Evolutionary conservation across 2,797 vertebrate genomes (phyloP).

Genomic region (Meda fulgida): DNA sequence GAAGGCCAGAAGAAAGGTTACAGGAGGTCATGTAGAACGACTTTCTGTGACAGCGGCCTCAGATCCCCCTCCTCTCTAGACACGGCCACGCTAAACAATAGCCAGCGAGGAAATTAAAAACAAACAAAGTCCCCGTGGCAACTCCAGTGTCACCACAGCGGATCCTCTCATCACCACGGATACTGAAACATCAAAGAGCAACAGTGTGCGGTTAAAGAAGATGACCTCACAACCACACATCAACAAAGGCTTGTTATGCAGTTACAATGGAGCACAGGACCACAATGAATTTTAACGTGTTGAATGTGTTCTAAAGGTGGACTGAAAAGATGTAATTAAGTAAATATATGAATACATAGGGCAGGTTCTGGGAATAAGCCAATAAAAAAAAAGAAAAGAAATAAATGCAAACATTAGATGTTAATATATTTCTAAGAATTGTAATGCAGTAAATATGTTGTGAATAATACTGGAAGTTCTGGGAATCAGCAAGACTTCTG

Average conservation of each 20-base stretch:
- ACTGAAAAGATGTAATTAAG: conserved; percentile 29
- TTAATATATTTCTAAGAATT: background rate
- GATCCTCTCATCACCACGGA: conserved; percentile 53
- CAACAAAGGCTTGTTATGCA: conserved; percentile 54
- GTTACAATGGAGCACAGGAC: conserved; percentile 24
- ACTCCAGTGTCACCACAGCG: conserved; percentile 44
- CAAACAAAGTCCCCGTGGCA: conserved; percentile 55
- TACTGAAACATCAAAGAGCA: conserved; percentile 63
- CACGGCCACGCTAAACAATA: conserved; percentile 76
- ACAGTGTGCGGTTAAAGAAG: conserved; percentile 41
- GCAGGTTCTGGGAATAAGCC: conserved; percentile 2
- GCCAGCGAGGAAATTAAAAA: conserved; percentile 75
- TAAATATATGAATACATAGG: conserved; percentile 16
- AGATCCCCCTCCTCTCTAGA: conserved; percentile 69
- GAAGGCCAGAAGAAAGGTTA: conserved; percentile 72
- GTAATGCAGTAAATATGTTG: background rate
- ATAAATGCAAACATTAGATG: background rate
- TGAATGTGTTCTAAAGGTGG: conserved; percentile 16
- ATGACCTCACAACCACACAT: conserved; percentile 69
- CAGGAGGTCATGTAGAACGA: conserved; percentile 77
- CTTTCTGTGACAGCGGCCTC: conserved; percentile 78
- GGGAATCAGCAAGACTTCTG: background rate
- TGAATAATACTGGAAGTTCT: background rate
- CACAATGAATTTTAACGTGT: conserved; percentile 28
- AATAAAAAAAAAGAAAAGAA: background rate